A percentile compares a stretch with the other conserved stretches of the same genome.
These are phyloP conservation scores for Hipposideros armiger DNA, from an alignment of 2,113 vertebrate genomes.

Conservation along the genomic window DNA sequence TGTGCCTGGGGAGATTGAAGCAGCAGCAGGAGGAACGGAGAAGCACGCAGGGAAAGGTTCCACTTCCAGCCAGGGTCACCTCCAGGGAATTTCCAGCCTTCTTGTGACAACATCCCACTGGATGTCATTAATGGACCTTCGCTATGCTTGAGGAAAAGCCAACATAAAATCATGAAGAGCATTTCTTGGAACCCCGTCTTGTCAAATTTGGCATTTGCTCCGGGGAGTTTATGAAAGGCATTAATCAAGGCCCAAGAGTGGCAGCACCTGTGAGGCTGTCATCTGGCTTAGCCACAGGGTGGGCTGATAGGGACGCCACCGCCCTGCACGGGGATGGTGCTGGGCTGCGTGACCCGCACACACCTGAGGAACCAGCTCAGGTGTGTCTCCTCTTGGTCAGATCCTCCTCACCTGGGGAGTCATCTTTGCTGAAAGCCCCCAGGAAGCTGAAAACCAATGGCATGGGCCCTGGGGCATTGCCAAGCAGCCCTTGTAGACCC, in stretches of 20 bases:
- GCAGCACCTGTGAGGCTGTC: background rate
- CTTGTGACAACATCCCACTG: background rate
- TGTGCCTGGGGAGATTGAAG: background rate
- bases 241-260: background rate
- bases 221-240: background rate
- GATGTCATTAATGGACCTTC: background rate
- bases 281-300: background rate
- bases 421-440: background rate
- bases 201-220: background rate
- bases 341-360: background rate
- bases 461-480: background rate
- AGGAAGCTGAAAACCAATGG: background rate
- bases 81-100: background rate
- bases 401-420: background rate
- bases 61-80: background rate
- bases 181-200: background rate
- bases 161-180: constrained; percentile 17
- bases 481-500: background rate
- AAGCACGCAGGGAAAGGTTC: background rate
- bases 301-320: too few relatives aligned
- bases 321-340: fast-evolving
- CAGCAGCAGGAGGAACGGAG: background rate
- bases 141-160: background rate
- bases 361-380: background rate
- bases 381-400: fast-evolving